Base-by-base conservation (phyloP, 2,797 vertebrate genomes). In the Tenualosa ilisha region DNA sequence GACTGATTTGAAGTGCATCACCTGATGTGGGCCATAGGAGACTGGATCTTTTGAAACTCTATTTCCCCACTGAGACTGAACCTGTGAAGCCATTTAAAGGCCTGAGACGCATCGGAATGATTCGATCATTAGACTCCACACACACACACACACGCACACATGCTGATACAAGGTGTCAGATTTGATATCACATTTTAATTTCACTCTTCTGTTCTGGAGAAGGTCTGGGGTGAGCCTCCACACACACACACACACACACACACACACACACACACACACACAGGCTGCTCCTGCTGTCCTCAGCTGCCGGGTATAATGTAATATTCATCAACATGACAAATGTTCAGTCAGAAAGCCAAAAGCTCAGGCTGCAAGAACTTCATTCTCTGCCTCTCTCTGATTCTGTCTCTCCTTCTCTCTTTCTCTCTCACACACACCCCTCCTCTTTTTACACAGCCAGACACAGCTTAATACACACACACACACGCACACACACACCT, bases 281-380 rank as follows among this genome's bases (percentile, higher is more conserved):
- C 51, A 54, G 46, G 11, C 51, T 53, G 51, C 11, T 53, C 2
- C 11, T 1, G 17, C 56, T 59, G 17, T 20, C 56, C 17, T 4
- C 17, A 6, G 63, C 63, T 65, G 24, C 63, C 31, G 24, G 8
- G 63, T 65, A 3, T 65, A 65, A 65, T 65, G 63, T 31, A 65
- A 65, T 65, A 65, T 65, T 26, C 63, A 65, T 65, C 63, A 65
- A 26, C 63, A 13, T 65, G 63, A 65, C 26, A 65, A 65, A 65
- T 65, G 63, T 63, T 24, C 61, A 63, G 56, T 59, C 56, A 59
- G 4, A 22, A 24, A 8, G 61, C 63, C 63, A 65, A 26, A 65
- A 26, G 9, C 63, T 26, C 63, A 31, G 24, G 26, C 26, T 12
- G 63, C 63, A 24, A 0, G 63, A 9, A 65, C 24, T 11, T 65